A percentile compares a stretch with the other conserved stretches of the same genome.
Evolutionary conservation across 2,113 vertebrate species (phyloP).

Genomic region (Syngnathoides biaculeatus): DNA sequence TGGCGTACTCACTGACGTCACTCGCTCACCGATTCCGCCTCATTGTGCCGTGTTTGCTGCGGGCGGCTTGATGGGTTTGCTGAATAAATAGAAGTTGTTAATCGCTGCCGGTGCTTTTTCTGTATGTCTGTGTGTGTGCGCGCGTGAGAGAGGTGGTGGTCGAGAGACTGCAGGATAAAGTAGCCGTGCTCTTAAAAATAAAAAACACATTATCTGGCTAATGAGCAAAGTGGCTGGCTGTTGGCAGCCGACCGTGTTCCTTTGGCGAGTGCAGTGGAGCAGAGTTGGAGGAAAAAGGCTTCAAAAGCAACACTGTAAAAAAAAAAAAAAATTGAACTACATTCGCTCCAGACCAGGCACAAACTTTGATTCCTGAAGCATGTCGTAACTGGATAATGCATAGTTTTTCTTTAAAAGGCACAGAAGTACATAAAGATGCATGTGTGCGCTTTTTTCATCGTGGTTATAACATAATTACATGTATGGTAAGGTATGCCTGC

Average conservation of each 20-base stretch:
- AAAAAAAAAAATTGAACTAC: not conserved
- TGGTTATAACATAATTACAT: too few relatives aligned
- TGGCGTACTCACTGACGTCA: not conserved
- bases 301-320: not conserved
- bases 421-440: not conserved
- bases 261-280: not conserved
- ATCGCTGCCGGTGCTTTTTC: constrained; percentile 15
- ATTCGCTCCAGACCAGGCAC: not conserved
- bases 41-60: constrained; percentile 45
- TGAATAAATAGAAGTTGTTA: constrained; percentile 45
- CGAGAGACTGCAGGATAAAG: constrained; percentile 6
- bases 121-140: constrained; percentile 4
- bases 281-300: constrained; percentile 1
- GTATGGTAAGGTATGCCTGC: too few relatives aligned
- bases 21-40: constrained; percentile 40
- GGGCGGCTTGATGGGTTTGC: constrained; percentile 43
- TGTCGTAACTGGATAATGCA: not conserved
- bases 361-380: not conserved
- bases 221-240: constrained; percentile 23
- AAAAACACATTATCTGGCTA: constrained; percentile 39
- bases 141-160: not conserved
- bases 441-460: too few relatives aligned
- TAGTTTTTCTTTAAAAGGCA: not conserved
- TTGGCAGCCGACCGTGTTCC: constrained; percentile 10
- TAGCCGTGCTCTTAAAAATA: constrained; percentile 38